phyloP scores from a whole-genome alignment of 92 coral and sea anemone genomes.

The Bergia puertoricense region DNA sequence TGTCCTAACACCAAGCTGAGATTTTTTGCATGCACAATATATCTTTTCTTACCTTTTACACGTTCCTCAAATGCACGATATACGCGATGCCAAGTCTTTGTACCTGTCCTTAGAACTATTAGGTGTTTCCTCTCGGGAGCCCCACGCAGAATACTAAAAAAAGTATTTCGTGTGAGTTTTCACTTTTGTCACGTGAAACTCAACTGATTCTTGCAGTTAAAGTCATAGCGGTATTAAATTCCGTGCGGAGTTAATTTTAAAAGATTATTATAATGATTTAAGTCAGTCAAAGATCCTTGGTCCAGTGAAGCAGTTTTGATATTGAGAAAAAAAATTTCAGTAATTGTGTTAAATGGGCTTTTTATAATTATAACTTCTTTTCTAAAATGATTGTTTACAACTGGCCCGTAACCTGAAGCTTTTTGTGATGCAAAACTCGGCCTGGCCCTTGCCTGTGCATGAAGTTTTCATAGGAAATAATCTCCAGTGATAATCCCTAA shows the following conservation, averaged over 20 bases:
- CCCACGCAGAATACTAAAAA: background rate
- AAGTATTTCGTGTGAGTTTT: background rate
- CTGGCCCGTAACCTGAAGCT: background rate
- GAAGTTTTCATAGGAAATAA: background rate
- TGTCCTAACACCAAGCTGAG: too few relatives aligned
- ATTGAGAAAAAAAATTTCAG: background rate
- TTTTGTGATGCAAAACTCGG: too few relatives aligned
- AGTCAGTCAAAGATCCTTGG: background rate
- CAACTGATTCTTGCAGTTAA: background rate
- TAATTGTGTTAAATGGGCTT: background rate
- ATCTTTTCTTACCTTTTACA: background rate
- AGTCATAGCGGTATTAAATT: background rate
- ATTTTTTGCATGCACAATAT: too few relatives aligned
- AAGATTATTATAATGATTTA: too few relatives aligned
- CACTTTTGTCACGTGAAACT: background rate
- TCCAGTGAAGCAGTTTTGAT: background rate
- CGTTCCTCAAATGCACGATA: background rate
- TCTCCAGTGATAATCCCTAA: background rate
- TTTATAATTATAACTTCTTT: too few relatives aligned
- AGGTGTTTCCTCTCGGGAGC: background rate
- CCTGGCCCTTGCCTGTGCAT: too few relatives aligned
- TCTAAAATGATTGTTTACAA: background rate
- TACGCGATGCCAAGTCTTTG: background rate
- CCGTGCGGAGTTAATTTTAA: background rate
- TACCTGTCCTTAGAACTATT: background rate